Percentiles rank a stretch among this genome's conserved stretches.
Conservation (phyloP, 1,140 invertebrate genomes). For the Babylonia areolata region DNA sequence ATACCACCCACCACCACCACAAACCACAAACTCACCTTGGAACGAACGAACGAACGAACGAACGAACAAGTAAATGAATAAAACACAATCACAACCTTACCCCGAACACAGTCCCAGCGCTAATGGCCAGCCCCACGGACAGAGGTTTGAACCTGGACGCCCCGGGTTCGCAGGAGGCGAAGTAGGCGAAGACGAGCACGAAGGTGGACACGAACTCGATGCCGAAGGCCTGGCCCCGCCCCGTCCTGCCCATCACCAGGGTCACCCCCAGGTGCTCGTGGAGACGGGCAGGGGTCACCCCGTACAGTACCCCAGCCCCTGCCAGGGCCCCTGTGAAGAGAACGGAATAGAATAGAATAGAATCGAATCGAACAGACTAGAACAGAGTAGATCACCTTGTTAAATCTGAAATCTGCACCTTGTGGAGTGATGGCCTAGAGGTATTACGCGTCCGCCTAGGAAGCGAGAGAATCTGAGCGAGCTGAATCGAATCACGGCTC, state of each 20-base stretch:
- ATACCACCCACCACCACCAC: no score
- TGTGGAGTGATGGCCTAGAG: no score
- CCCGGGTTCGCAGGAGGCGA: slow-evolving; percentile 80
- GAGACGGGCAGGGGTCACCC: slow-evolving; percentile 56
- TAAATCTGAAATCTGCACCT: no score
- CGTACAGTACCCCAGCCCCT: slow-evolving; percentile 62
- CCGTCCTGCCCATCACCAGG: slow-evolving; percentile 47
- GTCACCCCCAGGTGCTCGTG: slow-evolving; percentile 50
- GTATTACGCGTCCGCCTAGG: no score
- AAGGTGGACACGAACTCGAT: slow-evolving; percentile 92
- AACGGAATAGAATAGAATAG: no score
- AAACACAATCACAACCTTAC: slow-evolving; percentile 44
- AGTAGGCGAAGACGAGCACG: slow-evolving; percentile 89
- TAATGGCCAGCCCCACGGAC: slow-evolving; percentile 82
- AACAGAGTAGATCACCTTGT: no score
- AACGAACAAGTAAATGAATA: background rate
- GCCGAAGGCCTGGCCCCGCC: slow-evolving; percentile 82
- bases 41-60: background rate
- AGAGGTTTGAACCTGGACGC: slow-evolving; percentile 89
- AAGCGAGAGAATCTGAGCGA: no score
- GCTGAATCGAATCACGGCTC: no score
- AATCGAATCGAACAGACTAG: no score
- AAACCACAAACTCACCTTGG: no score
- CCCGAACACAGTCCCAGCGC: slow-evolving; percentile 41
- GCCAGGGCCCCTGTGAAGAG: slow-evolving; percentile 33